These are phyloP conservation scores for Macrotus californicus DNA, from an alignment of 2,113 vertebrate species.

Conservation along the genomic window DNA sequence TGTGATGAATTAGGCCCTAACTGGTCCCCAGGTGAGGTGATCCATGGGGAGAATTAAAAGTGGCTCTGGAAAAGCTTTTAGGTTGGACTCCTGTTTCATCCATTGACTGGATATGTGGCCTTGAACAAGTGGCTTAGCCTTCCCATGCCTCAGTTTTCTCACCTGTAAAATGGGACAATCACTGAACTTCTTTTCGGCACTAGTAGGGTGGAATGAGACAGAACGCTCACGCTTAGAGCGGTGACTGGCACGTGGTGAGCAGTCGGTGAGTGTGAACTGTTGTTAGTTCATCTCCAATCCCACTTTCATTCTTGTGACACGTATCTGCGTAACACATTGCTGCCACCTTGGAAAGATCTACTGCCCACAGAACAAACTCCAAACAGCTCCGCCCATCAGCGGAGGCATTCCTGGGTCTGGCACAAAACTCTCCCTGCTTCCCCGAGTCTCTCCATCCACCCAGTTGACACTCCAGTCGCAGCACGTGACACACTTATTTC, in stretches of 20 bases:
- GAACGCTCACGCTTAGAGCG: background rate
- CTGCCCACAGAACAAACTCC: background rate
- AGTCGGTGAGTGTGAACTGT: too few relatives aligned
- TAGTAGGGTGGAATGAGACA: background rate
- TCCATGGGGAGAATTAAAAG: background rate
- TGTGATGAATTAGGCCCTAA: background rate
- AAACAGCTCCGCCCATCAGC: background rate
- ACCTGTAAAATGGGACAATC: background rate
- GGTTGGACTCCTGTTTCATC: background rate
- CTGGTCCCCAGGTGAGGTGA: background rate
- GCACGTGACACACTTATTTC: background rate
- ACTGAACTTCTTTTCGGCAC: background rate
- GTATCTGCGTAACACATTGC: background rate
- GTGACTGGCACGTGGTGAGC: background rate
- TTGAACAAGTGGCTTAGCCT: background rate
- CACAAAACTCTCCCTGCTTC: background rate
- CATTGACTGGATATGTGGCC: background rate
- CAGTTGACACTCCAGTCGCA: background rate
- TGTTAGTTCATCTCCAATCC: background rate
- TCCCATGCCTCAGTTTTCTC: too few relatives aligned
- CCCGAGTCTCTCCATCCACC: fast-evolving
- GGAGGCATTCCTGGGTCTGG: background rate
- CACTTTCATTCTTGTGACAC: background rate
- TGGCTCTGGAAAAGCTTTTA: background rate
- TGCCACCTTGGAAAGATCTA: background rate